Evolutionary conservation across 1,140 invertebrate genomes (phyloP).

Genomic region (Mesaphorura yosii): DNA sequence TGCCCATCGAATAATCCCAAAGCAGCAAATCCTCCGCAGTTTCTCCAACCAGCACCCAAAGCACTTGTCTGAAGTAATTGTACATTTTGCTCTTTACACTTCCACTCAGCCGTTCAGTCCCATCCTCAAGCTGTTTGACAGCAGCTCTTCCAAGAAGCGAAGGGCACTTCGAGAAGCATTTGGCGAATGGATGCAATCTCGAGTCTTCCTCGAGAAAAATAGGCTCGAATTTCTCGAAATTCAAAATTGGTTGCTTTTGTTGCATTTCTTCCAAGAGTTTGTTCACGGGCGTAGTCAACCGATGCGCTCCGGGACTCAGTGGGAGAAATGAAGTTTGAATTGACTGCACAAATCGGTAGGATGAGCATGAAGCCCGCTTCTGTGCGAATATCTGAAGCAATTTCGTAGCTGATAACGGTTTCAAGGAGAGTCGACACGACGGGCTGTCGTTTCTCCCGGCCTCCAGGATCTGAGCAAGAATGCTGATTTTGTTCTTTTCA

Average conservation of each 20-base stretch:
- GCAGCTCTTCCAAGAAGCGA: slow-evolving; percentile 22
- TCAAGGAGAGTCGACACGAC: slow-evolving; percentile 14
- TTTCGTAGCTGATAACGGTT: slow-evolving; percentile 16
- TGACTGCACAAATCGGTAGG: neutral
- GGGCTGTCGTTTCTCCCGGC: slow-evolving; percentile 21
- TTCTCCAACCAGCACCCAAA: slow-evolving; percentile 24
- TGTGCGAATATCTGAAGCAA: slow-evolving; percentile 14
- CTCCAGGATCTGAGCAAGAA: slow-evolving; percentile 22
- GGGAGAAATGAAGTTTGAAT: slow-evolving; percentile 2
- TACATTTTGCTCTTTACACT: slow-evolving; percentile 25
- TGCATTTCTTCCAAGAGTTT: neutral
- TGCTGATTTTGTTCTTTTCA: slow-evolving; percentile 15
- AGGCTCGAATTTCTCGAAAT: slow-evolving; percentile 6
- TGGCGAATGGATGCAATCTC: slow-evolving; percentile 3
- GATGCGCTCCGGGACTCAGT: neutral
- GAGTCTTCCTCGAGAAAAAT: slow-evolving; percentile 13
- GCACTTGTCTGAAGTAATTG: slow-evolving; percentile 20
- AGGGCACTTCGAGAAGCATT: slow-evolving; percentile 17
- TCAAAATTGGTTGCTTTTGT: neutral
- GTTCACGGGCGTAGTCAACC: neutral
- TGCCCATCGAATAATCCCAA: slow-evolving; percentile 11
- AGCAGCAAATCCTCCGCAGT: slow-evolving; percentile 21
- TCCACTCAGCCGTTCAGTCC: slow-evolving; percentile 12
- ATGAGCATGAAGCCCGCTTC: slow-evolving; percentile 6
- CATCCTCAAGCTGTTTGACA: slow-evolving; percentile 20